Conservation (phyloP, 2,113 vertebrate genomes). For the Thunnus thynnus region DNA sequence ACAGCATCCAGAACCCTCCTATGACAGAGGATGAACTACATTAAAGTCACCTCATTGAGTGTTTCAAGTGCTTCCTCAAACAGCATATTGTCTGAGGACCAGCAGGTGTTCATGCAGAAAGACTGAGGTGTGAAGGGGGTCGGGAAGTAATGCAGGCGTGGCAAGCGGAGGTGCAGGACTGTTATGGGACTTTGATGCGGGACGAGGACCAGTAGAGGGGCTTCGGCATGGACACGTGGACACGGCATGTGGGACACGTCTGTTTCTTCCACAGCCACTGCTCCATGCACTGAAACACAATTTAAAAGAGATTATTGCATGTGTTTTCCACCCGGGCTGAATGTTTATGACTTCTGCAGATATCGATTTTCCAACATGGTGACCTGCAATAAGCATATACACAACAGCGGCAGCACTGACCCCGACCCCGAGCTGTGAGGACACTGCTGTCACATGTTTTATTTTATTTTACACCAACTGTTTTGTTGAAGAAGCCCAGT, state of each 20-base stretch:
- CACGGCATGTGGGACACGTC: slow-evolving; percentile 56
- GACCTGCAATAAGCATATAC: background rate
- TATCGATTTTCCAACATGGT: slow-evolving; percentile 65
- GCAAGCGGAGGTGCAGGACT: slow-evolving; percentile 14
- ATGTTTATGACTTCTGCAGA: background rate
- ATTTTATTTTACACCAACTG: background rate
- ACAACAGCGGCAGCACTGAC: background rate
- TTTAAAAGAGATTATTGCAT: background rate
- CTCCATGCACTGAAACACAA: slow-evolving; percentile 77
- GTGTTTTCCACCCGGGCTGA: background rate
- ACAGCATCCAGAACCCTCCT: background rate
- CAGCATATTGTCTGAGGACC: background rate
- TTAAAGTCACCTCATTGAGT: background rate
- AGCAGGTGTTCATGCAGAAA: slow-evolving; percentile 12
- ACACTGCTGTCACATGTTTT: background rate
- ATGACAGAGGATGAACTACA: background rate
- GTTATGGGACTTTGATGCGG: slow-evolving; percentile 72
- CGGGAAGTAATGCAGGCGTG: slow-evolving; percentile 25
- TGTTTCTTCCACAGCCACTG: slow-evolving; percentile 78
- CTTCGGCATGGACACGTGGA: slow-evolving; percentile 64
- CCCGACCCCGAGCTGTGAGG: slow-evolving; percentile 7
- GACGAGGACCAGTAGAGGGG: slow-evolving; percentile 71
- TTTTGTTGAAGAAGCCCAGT: background rate
- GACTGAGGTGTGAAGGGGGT: slow-evolving; percentile 1
- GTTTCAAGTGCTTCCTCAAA: background rate